phyloP scores from a whole-genome alignment of 2,113 vertebrate species.

The Scartelaos histophorus region DNA sequence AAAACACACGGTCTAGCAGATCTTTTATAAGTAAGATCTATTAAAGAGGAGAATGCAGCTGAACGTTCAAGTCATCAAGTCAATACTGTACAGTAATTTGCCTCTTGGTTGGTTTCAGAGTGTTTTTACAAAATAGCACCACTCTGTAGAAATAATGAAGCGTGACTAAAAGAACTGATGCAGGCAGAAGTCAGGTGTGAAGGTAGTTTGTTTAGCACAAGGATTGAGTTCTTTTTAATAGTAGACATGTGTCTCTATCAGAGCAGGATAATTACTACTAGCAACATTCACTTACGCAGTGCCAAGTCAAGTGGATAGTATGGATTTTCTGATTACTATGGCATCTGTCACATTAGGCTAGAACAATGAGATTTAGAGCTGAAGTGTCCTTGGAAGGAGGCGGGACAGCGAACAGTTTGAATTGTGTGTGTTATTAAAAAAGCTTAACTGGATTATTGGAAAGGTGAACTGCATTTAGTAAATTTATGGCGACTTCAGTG shows the following conservation, averaged over 20 bases:
- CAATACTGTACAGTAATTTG: constrained; percentile 16
- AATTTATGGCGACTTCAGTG: too few relatives aligned
- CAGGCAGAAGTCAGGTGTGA: background rate
- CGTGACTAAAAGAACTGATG: constrained; percentile 4
- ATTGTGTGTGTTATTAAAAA: background rate
- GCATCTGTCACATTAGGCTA: background rate
- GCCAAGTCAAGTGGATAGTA: background rate
- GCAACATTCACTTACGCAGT: constrained; percentile 1
- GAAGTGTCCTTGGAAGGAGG: background rate
- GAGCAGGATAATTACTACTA: background rate
- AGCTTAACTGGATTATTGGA: background rate
- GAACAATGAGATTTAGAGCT: background rate
- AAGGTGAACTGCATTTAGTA: too few relatives aligned
- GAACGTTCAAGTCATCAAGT: constrained; percentile 16
- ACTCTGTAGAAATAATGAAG: constrained; percentile 28
- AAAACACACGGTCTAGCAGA: too few relatives aligned
- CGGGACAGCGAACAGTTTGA: background rate
- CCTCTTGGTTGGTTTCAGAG: constrained; percentile 32
- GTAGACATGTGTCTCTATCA: constrained; percentile 2
- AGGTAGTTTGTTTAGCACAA: background rate
- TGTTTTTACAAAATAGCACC: constrained; percentile 16
- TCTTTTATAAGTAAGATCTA: too few relatives aligned
- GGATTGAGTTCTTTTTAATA: background rate
- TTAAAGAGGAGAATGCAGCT: background rate
- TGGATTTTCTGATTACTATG: constrained; percentile 3